Evolutionary conservation across 2,888 invertebrate genomes (phyloP), one percentile per base, ranked within the genome.

Genomic region (Nudaria mundana): DNA sequence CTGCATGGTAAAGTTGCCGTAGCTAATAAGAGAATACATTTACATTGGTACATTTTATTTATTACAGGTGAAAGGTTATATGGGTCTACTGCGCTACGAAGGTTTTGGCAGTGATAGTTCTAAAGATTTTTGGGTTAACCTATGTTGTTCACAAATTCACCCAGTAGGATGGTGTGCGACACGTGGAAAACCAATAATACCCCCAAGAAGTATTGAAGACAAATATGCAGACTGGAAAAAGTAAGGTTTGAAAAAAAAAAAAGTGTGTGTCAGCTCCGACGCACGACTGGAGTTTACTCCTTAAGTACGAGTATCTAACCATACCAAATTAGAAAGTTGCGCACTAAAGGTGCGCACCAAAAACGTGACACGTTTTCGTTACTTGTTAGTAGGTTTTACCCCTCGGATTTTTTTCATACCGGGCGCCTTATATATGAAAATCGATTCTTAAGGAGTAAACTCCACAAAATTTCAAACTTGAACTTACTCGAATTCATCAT

Each of bases 121-220:
- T 15, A 95, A 96, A 77, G 98, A 99, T 80, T 98, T 99, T 78
- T 99, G 98, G 98, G 94, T 98, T 3, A 98, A 98, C 65, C 87
- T 99, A 33, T 97, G 98, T 79, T 95, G 96, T 44, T 94, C 96
- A 12, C 94, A 96, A 71, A 96, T 99, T n/a, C 97, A 98, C 82
- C 97, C 97, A 10, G 98, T 99, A 3, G 98, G 98, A 4, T 99
- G 98, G 98, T 98, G 98, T 85, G 98, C 98, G 3, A 96, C 97
- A 0, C 92, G 97, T 45, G 97, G 97, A 18, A 97, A 98, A 75
- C 98, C 98, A 1, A 89, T 98, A 5, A 98, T 98, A 76, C 98
- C 98, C 11, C 98, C 98, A 7, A 93, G 94, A 76, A 94, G 94
- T 40, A 97, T 98, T 67, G 96, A 97, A 76, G 94, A 96, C 71